Evolutionary conservation across 2,113 vertebrate species (phyloP).

Genomic region (Tauraco erythrolophus): DNA sequence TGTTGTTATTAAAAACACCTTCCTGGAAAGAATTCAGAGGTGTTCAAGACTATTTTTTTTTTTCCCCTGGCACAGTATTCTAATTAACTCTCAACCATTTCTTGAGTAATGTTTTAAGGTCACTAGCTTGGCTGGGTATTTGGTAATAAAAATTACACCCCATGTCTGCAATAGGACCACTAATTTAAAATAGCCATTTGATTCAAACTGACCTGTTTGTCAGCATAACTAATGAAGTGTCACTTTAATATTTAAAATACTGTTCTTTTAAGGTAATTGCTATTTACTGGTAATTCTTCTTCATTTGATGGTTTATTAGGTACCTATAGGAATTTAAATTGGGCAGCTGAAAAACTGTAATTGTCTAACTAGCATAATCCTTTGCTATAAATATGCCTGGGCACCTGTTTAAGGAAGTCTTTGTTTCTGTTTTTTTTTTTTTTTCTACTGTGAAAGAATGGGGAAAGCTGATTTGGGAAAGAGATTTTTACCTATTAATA

Average conservation of each 20-base stretch:
- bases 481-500: slow-evolving; percentile 23
- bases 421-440: neutral
- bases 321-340: slow-evolving; percentile 60
- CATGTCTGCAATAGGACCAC: slow-evolving; percentile 52
- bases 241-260: slow-evolving; percentile 55
- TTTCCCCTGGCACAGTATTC: neutral
- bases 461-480: neutral
- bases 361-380: slow-evolving; percentile 52
- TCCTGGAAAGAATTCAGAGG: slow-evolving; percentile 62
- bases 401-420: slow-evolving; percentile 26
- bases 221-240: slow-evolving; percentile 52
- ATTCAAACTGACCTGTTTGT: slow-evolving; percentile 58
- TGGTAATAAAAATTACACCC: slow-evolving; percentile 57
- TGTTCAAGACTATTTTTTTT: slow-evolving; percentile 1
- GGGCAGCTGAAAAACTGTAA: slow-evolving; percentile 65
- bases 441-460: neutral
- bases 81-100: slow-evolving; percentile 57
- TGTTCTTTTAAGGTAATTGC: slow-evolving; percentile 62
- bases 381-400: slow-evolving; percentile 56
- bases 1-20: slow-evolving; percentile 59
- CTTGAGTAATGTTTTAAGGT: slow-evolving; percentile 59
- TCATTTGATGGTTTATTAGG: slow-evolving; percentile 65
- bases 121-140: slow-evolving; percentile 55
- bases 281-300: slow-evolving; percentile 65
- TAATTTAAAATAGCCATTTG: slow-evolving; percentile 66